These are phyloP conservation scores for Podilymbus podiceps DNA, from an alignment of 2,113 vertebrate species.

Conservation along the genomic window DNA sequence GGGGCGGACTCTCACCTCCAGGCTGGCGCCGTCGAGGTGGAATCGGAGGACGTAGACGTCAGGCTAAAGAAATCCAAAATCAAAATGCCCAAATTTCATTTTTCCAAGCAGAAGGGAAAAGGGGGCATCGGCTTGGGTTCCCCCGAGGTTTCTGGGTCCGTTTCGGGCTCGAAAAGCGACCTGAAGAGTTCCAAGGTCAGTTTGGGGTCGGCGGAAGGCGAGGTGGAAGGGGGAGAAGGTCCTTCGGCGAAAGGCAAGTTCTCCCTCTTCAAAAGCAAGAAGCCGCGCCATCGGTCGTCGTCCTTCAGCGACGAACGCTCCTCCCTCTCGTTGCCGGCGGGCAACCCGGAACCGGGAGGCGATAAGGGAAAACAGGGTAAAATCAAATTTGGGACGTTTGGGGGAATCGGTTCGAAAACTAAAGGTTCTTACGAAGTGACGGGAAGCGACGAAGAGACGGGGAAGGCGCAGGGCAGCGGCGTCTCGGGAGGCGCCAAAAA, in stretches of 20 bases:
- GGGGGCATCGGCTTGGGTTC: slow-evolving; percentile 52
- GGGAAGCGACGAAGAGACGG: slow-evolving; percentile 79
- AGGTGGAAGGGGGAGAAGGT: slow-evolving; percentile 55
- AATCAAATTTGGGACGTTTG: slow-evolving; percentile 93
- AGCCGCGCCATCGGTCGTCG: slow-evolving; percentile 81
- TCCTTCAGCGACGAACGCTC: slow-evolving; percentile 85
- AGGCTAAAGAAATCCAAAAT: slow-evolving; percentile 83
- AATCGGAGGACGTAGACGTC: slow-evolving; percentile 76
- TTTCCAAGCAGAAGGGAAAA: slow-evolving; percentile 87
- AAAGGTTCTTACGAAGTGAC: slow-evolving; percentile 94
- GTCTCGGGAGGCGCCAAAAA: slow-evolving; percentile 76
- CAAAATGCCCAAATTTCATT: slow-evolving; percentile 88
- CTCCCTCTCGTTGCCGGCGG: slow-evolving; percentile 72
- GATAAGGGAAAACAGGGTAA: slow-evolving; percentile 80
- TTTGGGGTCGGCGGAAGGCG: slow-evolving; percentile 75
- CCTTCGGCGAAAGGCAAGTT: slow-evolving; percentile 82
- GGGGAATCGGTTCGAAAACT: slow-evolving; percentile 88
- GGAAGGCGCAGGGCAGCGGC: slow-evolving; percentile 66
- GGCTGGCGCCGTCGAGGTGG: slow-evolving; percentile 45
- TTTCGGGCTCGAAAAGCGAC: slow-evolving; percentile 74
- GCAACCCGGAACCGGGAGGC: slow-evolving; percentile 75
- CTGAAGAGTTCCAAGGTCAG: slow-evolving; percentile 80
- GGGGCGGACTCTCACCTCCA: not conserved
- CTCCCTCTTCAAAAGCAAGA: slow-evolving; percentile 81
- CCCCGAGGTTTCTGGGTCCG: slow-evolving; percentile 55